Evolutionary conservation across 30 jellyfish, hydroid and myxozoan genomes (phyloP).

Genomic region (Rhopilema esculentum): DNA sequence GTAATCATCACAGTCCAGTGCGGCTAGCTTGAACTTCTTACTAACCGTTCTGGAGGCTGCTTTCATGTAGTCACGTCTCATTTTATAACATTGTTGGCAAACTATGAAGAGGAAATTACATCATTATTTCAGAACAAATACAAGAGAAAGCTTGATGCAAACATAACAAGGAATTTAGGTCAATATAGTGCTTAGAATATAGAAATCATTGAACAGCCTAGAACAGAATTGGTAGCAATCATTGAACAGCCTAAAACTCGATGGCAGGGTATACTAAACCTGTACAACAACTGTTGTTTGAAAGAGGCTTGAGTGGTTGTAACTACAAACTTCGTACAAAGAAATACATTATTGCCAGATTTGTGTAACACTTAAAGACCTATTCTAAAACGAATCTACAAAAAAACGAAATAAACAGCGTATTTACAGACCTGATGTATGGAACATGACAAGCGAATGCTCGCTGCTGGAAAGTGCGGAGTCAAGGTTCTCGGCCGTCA

Average conservation of each 20-base stretch:
- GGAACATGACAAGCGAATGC: slow-evolving; percentile 83
- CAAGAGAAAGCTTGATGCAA: background rate
- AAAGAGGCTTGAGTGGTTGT: too few relatives aligned
- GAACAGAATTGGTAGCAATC: too few relatives aligned
- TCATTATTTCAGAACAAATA: background rate
- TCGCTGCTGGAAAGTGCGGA: slow-evolving; percentile 17
- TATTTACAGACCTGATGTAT: slow-evolving; percentile 55
- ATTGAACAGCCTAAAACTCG: too few relatives aligned
- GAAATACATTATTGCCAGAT: too few relatives aligned
- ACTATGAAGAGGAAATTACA: slow-evolving; percentile 23
- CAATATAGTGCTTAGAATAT: background rate
- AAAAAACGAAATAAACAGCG: background rate
- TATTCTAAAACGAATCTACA: too few relatives aligned
- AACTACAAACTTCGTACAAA: too few relatives aligned
- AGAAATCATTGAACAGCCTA: too few relatives aligned
- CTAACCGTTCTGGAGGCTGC: slow-evolving; percentile 84
- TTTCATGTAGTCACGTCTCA: slow-evolving; percentile 78
- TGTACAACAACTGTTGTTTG: too few relatives aligned
- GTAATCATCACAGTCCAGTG: slow-evolving; percentile 75
- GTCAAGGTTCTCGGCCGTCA: slow-evolving; percentile 46
- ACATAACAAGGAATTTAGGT: background rate
- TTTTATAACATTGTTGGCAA: slow-evolving; percentile 61
- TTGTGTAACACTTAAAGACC: too few relatives aligned
- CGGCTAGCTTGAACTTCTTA: slow-evolving; percentile 51
- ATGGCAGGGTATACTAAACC: too few relatives aligned